These are phyloP conservation scores for Corythaeola cristata DNA, from an alignment of 2,113 vertebrate genomes.

Conservation along the genomic window DNA sequence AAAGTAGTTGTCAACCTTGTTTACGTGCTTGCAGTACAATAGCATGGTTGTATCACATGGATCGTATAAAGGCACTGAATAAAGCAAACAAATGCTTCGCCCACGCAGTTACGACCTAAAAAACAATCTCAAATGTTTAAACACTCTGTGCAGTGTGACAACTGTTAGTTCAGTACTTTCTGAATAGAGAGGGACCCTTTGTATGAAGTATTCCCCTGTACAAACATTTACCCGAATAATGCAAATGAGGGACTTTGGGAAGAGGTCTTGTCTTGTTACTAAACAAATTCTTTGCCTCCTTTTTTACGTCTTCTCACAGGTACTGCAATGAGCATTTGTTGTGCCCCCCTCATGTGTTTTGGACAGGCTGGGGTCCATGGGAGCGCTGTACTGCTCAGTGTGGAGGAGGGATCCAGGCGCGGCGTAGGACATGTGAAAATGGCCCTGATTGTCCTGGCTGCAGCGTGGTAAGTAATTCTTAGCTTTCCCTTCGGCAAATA, in stretches of 20 bases:
- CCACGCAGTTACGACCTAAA: background rate
- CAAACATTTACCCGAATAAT: background rate
- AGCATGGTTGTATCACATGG: background rate
- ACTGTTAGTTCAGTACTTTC: background rate
- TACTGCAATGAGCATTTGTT: conserved; percentile 97
- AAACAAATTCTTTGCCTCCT: conserved; percentile 4
- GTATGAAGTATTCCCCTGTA: conserved; percentile 14
- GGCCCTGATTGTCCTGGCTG: conserved; percentile 94
- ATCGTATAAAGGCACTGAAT: background rate
- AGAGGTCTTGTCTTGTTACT: background rate
- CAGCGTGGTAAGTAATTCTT: conserved; percentile 77
- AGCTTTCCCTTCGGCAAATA: background rate
- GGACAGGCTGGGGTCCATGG: conserved; percentile 96
- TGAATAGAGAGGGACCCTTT: background rate
- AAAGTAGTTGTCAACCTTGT: background rate
- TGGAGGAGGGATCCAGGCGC: conserved; percentile 92
- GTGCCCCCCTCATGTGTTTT: conserved; percentile 92
- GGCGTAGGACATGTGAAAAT: conserved; percentile 91
- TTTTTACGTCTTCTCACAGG: conserved; percentile 69
- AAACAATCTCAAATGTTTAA: background rate
- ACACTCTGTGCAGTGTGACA: background rate
- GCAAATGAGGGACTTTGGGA: background rate
- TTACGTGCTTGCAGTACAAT: background rate
- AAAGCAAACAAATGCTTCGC: background rate
- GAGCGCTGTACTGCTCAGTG: conserved; percentile 94